A percentile compares a stretch with the other conserved stretches of the same genome.
These are phyloP conservation scores for Tyrophagus putrescentiae DNA, from an alignment of 1,140 invertebrate genomes.

Conservation along the genomic window DNA sequence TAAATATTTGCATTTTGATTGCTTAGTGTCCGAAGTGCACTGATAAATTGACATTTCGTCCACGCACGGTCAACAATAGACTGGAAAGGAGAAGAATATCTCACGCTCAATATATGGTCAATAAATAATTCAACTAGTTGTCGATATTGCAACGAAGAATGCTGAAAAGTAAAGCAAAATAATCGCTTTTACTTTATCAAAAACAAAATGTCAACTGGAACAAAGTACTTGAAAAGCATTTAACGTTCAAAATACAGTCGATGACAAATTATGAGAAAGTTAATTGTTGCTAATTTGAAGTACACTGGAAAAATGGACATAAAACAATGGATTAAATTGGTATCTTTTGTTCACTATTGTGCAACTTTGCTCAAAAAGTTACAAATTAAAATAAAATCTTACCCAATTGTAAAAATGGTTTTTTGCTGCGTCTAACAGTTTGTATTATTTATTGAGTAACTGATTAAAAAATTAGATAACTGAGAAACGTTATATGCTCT, in stretches of 20 bases:
- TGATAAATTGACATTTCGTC: neutral
- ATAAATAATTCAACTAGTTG: conserved; percentile 1
- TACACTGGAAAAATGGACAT: neutral
- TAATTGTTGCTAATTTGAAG: neutral
- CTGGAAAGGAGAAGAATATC: neutral
- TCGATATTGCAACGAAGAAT: neutral
- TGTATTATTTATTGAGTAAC: no score
- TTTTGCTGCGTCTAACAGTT: no score
- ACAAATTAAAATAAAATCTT: no score
- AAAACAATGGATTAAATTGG: neutral
- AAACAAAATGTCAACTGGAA: neutral
- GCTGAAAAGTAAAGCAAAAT: no score
- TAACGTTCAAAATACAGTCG: neutral
- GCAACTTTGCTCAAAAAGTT: no score
- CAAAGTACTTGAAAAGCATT: neutral
- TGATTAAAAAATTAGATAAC: no score
- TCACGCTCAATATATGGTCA: neutral
- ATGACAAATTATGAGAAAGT: neutral
- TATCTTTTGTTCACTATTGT: neutral
- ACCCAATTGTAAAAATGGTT: no score
- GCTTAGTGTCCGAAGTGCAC: no score
- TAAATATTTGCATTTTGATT: conserved; percentile 3
- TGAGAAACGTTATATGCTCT: no score
- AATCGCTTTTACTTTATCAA: no score
- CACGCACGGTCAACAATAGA: conserved; percentile 1